A percentile compares a stretch with the other conserved stretches of the same genome.
Conservation (phyloP, 2,113 vertebrate genomes). For the Hippocampus zosterae region DNA sequence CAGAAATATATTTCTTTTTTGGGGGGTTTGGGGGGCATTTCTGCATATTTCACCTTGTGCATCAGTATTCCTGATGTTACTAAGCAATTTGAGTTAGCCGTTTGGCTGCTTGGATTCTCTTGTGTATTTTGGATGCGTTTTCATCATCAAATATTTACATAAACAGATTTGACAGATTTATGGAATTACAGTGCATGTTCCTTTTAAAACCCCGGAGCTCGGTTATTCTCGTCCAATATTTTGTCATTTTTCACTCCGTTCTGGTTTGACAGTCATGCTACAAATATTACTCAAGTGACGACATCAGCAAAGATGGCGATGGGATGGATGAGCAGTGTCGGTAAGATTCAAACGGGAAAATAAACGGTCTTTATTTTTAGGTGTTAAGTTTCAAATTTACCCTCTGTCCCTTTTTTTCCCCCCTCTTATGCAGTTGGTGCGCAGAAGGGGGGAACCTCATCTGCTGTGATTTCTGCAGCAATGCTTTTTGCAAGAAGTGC, state of each 20-base stretch:
- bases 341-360: slow-evolving; percentile 54
- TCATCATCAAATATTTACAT: background rate
- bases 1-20: background rate
- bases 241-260: slow-evolving; percentile 7
- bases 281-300: slow-evolving; percentile 98
- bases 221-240: background rate
- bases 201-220: background rate
- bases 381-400: background rate
- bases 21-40: too few relatives aligned
- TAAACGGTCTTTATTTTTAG: background rate
- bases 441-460: slow-evolving; percentile 98
- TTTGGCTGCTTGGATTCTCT: too few relatives aligned
- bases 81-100: background rate
- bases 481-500: slow-evolving; percentile 98
- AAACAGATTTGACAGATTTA: background rate
- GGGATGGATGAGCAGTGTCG: slow-evolving; percentile 98
- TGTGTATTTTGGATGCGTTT: background rate
- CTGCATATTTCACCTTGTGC: background rate
- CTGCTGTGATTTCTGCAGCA: slow-evolving; percentile 97
- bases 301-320: slow-evolving; percentile 95
- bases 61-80: background rate
- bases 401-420: background rate
- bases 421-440: slow-evolving; percentile 83
- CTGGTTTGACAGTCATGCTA: slow-evolving; percentile 80
- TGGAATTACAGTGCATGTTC: background rate